Evolutionary conservation across 2,113 vertebrate genomes (phyloP).

Genomic region (Saccopteryx leptura): DNA sequence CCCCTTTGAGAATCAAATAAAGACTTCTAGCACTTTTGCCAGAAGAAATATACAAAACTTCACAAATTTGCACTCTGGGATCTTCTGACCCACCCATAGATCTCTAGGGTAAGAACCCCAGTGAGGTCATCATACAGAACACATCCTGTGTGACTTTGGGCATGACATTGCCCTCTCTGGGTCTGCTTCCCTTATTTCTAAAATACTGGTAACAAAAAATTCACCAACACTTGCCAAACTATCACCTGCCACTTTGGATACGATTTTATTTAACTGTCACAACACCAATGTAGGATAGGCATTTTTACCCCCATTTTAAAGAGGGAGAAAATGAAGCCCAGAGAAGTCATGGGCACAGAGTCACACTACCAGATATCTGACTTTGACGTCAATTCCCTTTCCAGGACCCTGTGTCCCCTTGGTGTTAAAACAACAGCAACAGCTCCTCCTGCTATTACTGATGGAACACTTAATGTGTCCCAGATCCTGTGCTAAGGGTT

Average conservation of each 20-base stretch:
- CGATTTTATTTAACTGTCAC: background rate
- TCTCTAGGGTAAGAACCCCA: background rate
- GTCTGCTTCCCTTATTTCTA: background rate
- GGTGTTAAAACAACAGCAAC: background rate
- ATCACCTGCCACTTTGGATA: no score
- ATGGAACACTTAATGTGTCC: rapidly evolving
- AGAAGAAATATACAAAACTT: background rate
- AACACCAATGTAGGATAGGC: background rate
- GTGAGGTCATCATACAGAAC: background rate
- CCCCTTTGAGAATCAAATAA: background rate
- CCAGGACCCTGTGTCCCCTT: rapidly evolving
- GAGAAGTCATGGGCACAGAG: background rate
- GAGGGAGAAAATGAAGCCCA: background rate
- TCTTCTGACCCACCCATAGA: background rate
- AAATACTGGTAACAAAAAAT: background rate
- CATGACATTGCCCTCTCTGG: background rate
- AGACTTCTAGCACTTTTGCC: background rate
- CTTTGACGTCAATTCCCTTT: background rate
- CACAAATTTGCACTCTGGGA: background rate
- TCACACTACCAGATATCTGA: no score
- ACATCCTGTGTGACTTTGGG: background rate
- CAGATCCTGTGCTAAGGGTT: background rate
- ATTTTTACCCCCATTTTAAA: background rate
- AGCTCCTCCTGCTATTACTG: rapidly evolving
- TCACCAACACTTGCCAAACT: background rate